These are phyloP conservation scores for Notolabrus celidotus DNA, from an alignment of 2,797 vertebrate species.

Conservation along the genomic window DNA sequence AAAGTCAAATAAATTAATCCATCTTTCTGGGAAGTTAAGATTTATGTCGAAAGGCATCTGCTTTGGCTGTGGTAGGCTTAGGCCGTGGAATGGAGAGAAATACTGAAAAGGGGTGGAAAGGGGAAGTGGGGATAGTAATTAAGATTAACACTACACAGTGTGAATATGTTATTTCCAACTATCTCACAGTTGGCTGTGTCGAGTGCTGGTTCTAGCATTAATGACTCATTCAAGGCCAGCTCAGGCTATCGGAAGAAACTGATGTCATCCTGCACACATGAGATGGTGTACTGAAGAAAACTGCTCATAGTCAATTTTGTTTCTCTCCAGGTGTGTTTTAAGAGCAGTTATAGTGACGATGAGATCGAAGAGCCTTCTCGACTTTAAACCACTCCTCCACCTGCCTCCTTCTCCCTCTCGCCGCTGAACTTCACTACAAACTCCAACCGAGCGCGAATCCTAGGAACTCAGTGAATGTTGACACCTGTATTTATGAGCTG, in stretches of 20 bases:
- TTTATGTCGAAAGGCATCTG: no score
- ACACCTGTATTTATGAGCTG: conserved; percentile 88
- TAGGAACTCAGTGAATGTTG: conserved; percentile 86
- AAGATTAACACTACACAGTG: no score
- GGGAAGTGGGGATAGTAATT: not conserved
- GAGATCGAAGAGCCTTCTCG: conserved; percentile 85
- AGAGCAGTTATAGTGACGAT: conserved; percentile 87
- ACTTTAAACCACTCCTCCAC: conserved; percentile 87
- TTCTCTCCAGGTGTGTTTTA: conserved; percentile 90
- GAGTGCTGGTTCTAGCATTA: not conserved
- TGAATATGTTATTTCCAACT: no score
- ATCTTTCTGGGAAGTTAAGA: no score
- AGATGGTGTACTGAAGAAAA: not conserved
- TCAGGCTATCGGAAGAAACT: not conserved
- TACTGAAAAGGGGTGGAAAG: no score
- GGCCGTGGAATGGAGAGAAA: no score
- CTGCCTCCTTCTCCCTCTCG: conserved; percentile 40
- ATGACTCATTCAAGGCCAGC: not conserved
- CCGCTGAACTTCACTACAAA: conserved; percentile 80
- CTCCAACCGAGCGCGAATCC: conserved; percentile 82
- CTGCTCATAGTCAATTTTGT: conserved; percentile 38
- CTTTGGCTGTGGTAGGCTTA: no score
- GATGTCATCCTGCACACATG: not conserved
- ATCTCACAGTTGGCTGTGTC: not conserved
- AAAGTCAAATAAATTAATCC: no score